Conservation (phyloP, 2,797 vertebrate genomes). For the Pempheris klunzingeri region DNA sequence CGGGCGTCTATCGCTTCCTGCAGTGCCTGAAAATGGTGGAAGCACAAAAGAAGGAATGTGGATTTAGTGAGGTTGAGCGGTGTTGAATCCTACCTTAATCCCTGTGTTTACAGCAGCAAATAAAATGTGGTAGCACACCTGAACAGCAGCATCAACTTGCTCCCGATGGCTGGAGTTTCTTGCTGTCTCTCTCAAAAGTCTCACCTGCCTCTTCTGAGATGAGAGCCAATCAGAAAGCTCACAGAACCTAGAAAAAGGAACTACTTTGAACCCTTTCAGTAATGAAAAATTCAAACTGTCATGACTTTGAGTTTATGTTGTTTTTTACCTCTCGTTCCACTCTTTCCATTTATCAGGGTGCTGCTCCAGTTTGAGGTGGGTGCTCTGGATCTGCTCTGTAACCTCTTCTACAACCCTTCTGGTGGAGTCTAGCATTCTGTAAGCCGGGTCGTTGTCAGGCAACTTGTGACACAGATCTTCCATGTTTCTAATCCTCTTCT, state of each 20-base stretch:
- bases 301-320: neutral
- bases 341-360: constrained; percentile 91
- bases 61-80: neutral
- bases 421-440: constrained; percentile 80
- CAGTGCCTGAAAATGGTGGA: constrained; percentile 81
- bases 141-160: constrained; percentile 80
- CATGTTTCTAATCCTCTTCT: constrained; percentile 90
- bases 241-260: constrained; percentile 82
- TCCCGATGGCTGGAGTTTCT: constrained; percentile 82
- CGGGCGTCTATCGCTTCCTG: constrained; percentile 82
- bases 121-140: constrained; percentile 74
- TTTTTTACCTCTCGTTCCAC: constrained; percentile 87
- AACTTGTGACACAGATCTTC: constrained; percentile 92
- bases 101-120: constrained; percentile 1
- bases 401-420: constrained; percentile 85
- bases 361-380: constrained; percentile 84
- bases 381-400: constrained; percentile 83
- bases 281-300: neutral
- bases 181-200: constrained; percentile 81
- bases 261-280: neutral
- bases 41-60: constrained; percentile 6
- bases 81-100: constrained; percentile 1
- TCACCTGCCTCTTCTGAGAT: constrained; percentile 85
- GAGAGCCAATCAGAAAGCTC: constrained; percentile 90
- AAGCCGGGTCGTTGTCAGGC: constrained; percentile 87